Evolutionary conservation across 2,113 vertebrate species (phyloP), one percentile per base, ranked within the genome.

Genomic region (Pedionomus torquatus): DNA sequence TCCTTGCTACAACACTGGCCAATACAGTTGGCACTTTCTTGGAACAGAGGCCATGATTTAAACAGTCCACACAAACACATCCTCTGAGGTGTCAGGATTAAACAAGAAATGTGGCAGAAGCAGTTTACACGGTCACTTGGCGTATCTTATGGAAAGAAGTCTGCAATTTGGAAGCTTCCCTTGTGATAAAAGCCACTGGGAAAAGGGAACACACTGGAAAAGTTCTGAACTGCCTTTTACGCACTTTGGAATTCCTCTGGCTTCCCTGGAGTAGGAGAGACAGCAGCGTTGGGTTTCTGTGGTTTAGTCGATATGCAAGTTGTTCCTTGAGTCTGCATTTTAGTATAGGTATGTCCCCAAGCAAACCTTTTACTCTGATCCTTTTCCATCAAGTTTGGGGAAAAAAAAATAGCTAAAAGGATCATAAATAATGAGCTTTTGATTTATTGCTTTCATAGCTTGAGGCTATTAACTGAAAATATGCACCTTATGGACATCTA

Each of bases 381-480:
- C 75, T 94, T 82, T 95, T 78, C 88, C 88, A 88, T 83, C 69
- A 70, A 19, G 60, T 39, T 39, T 44, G 39, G 23, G 41, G 61
- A 80, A 1, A 28, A 39, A 44, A 80, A 57, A 83, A 20, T 5
- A 91, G 64, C 95, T 86, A 75, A 86, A 83, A 89, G 69, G 51
- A 82, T 89, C 80, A 76, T 92, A 95, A 97, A 96, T 96, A 96
- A 95, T 18, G 72, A 84, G 70, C 51, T 81, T 93, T 91, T 96
- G 95, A 97, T 97, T 97, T 95, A 97, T 70, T 65, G 85, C 89
- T 95, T 83, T 93, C 90, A 86, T 83, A 94, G 95, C 97, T 85
- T 10, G 9, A 89, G 97, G 96, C 94, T 89, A 57, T 95, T 91
- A 93, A 90, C 79, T 90, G 95, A 74, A 97, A 97, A 96, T 94